Evolutionary conservation across 2,113 vertebrate species (phyloP), one percentile per base, ranked within the genome.

Genomic region (Pandion haliaetus): DNA sequence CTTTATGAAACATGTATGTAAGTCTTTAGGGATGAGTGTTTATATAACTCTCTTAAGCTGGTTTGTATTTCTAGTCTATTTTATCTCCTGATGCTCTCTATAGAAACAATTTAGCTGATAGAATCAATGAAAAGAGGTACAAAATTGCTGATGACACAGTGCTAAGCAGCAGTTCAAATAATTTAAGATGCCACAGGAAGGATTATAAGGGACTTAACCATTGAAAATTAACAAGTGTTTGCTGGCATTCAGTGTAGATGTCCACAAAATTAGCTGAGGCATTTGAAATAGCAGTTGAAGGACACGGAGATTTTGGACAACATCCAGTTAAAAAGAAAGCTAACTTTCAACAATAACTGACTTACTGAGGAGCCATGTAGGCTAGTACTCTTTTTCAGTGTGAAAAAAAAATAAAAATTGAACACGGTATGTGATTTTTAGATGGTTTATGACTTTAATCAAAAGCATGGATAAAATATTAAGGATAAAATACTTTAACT

Each of bases 131-230:
- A 92, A 61, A 87, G 89, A 94, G 49, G 71, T 77, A 91, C 57
- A 82, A 83, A 97, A 95, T 49, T 95, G 88, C 97, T 96, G 96
- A 98, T 85, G 94, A 92, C 92, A 97, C 80, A 92, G 74, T 82
- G 93, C 89, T 93, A 96, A 98, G 95, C 90, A 87, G 87, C 82
- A 94, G 90, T 96, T 95, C 87, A 97, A 98, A 96, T 92, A 97
- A 96, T 66, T 82, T 96, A 77, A 61, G 79, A 96, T 94, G 95
- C 95, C 74, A 97, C 72, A 97, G 77, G 50, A 82, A 93, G 85
- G 96, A 97, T 97, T 97, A 97, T 73, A 47, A 92, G 93, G 92
- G 91, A 93, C 95, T 95, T 88, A 93, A 59, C 85, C 54, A 94
- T 14, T 94, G 93, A 96, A 90, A 95, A 90, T 62, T 94, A 88